Evolutionary conservation across 2,797 vertebrate species (phyloP).

Genomic region (Crax fasciolata): DNA sequence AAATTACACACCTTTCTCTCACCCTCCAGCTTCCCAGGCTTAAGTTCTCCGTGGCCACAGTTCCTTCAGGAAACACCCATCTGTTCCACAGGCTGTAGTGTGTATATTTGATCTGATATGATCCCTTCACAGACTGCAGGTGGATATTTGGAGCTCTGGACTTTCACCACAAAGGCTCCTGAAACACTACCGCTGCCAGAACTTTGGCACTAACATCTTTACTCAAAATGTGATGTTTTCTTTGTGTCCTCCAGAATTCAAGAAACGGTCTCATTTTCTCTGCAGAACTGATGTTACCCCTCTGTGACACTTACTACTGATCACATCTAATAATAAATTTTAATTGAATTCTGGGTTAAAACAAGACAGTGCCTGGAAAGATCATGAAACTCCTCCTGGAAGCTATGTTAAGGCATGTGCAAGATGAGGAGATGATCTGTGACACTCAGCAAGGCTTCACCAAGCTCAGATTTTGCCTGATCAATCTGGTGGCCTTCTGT

Average conservation of each 20-base stretch:
- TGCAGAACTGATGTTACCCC: neutral
- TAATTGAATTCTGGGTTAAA: constrained; percentile 1
- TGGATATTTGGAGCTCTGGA: rapidly evolving
- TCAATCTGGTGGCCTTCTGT: too few species aligned
- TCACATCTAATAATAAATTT: constrained; percentile 26
- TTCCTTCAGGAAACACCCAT: neutral
- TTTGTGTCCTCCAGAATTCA: neutral
- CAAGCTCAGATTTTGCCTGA: too few species aligned
- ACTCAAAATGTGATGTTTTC: neutral
- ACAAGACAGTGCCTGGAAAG: neutral
- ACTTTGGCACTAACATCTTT: neutral
- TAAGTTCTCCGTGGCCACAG: rapidly evolving
- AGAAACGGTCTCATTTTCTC: neutral
- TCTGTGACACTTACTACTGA: neutral
- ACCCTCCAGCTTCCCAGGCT: rapidly evolving
- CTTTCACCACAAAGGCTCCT: neutral
- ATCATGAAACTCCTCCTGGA: too few species aligned
- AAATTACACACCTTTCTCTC: neutral
- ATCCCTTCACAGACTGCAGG: rapidly evolving
- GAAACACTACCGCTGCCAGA: rapidly evolving
- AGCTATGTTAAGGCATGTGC: too few species aligned
- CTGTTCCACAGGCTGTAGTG: neutral
- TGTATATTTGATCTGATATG: rapidly evolving
- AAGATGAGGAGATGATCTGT: too few species aligned
- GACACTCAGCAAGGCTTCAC: too few species aligned